These are phyloP conservation scores for Terrapene triunguis DNA, from an alignment of 2,113 vertebrate genomes.

Conservation along the genomic window DNA sequence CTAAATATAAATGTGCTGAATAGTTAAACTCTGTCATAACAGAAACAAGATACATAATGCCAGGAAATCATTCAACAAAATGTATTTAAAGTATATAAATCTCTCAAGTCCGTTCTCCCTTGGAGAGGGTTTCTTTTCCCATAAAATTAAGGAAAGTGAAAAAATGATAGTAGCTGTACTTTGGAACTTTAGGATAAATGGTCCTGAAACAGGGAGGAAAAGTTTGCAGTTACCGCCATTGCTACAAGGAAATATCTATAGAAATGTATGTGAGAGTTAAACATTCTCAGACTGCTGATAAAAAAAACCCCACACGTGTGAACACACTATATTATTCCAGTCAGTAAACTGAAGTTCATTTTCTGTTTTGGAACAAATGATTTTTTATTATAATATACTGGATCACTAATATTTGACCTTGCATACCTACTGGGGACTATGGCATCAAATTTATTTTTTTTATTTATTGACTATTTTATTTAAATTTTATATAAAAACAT, in stretches of 20 bases:
- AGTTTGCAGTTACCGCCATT: not conserved
- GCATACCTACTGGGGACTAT: not conserved
- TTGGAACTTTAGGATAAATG: not conserved
- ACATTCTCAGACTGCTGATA: constrained; percentile 38
- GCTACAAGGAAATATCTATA: not conserved
- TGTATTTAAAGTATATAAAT: constrained; percentile 15
- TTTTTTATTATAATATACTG: not conserved
- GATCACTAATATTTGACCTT: not conserved
- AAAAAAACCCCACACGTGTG: not conserved
- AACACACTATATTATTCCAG: not conserved
- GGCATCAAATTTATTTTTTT: not conserved
- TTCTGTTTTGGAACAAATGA: not conserved
- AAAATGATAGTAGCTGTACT: not conserved
- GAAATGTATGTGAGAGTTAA: constrained; percentile 1
- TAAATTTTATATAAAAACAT: not conserved
- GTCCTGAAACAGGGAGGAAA: not conserved
- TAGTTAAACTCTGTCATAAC: not conserved
- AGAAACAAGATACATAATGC: constrained; percentile 18
- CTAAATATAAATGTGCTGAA: constrained; percentile 12
- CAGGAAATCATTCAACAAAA: constrained; percentile 37
- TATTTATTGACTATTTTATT: not conserved
- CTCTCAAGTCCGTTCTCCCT: accelerated
- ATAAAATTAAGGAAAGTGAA: not conserved
- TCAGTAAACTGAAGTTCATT: not conserved
- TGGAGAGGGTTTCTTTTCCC: not conserved